Evolutionary conservation across 1,140 invertebrate genomes (phyloP), one percentile per base, ranked within the genome.

Genomic region (Drosophila fuyamai): DNA sequence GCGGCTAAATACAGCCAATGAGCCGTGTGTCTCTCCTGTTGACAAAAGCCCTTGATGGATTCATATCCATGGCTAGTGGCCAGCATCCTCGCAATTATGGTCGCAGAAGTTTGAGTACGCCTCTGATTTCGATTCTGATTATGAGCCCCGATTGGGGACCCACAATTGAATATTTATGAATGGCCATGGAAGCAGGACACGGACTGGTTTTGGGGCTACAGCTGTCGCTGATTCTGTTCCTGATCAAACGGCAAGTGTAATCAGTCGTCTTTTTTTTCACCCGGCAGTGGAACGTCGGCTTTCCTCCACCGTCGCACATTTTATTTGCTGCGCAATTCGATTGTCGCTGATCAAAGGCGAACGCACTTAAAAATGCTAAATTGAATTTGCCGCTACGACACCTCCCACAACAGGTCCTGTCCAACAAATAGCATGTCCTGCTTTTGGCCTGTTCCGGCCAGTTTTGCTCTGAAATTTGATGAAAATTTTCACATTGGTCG

Each of bases 281-380:
- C 43, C 12, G 5, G 14, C n/a, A 14, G 14, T 18, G 16, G 57
- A 48, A 47, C 48, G 36, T 10, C 12, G 29, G 27, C 16, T 54
- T 41, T 47, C 66, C 61, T 53, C 62, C 43, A 27, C 41, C 53
- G 62, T 77, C 63, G 68, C 61, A 81, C 79, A 86, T 86, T 86
- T 86, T 86, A 86, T 86, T 86, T 81, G 66, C 65, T 84, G 62
- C 85, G 43, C 84, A 91, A 91, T 91, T 91, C 90, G 86, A 91
- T 91, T 91, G 90, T 91, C 81, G 79, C 80, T 91, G 85, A 83
- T 90, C 86, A 90, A 91, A 91, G 86, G 90, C 76, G 83, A 84
- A 90, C 90, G 90, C 90, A 91, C 90, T 91, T 91, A 90, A 91
- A 91, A 91, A 91, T 90, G 82, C 90, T 91, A 91, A 91, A 91